Base-by-base conservation (phyloP, 2,797 vertebrate genomes). In the Chelonia mydas region DNA sequence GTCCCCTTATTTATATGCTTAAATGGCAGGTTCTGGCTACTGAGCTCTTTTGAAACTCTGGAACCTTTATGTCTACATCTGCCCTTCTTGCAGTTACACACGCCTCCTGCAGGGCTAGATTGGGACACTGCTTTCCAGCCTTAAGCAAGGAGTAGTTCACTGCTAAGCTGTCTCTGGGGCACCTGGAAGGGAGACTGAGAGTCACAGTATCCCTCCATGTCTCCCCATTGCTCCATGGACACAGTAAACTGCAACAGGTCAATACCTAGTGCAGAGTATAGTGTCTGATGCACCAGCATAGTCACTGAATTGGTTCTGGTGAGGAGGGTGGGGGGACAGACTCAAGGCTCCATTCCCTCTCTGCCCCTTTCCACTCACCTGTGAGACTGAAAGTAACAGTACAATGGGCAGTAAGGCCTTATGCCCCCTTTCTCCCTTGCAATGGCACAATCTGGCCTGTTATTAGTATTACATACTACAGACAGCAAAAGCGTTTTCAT, bases 241-340 rank as follows among this genome's bases (percentile, higher is more conserved):
- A 8, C 47, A 6, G 25, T 0, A 9, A 4, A 2, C 2, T 1
- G 1, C 11, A 41, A 23, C 33, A 25, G 21, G 47, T 79, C 33
- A 68, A 5, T n/a, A 68, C 28, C n/a, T n/a, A 0, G 47, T 28
- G 16, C 86, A 77, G 83, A 53, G 59, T 74, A 27, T 25, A 9
- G 59, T 59, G 5, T 0, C 21, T 12, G 79, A 33, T 2, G 25
- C 6, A 31, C 28, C 68, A n/a, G 50, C 55, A 7, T 2, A 37
- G 17, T 55, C 55, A 11, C 0, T 3, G 82, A 50, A 2, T 0
- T 72, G 65, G 65, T 72, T 41, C 37, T 41, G 10, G 37, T 41
- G 68, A 37, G n/a, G 68, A 41, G n/a, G n/a, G 37, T 41, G 37
- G 21, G 68, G 37, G 37, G n/a, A 72, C 68, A 41, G n/a, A 72